A percentile compares a stretch with the other conserved stretches of the same genome.
These are phyloP conservation scores for Lepus townsendii DNA, from an alignment of 2,797 vertebrate species.

Conservation along the genomic window DNA sequence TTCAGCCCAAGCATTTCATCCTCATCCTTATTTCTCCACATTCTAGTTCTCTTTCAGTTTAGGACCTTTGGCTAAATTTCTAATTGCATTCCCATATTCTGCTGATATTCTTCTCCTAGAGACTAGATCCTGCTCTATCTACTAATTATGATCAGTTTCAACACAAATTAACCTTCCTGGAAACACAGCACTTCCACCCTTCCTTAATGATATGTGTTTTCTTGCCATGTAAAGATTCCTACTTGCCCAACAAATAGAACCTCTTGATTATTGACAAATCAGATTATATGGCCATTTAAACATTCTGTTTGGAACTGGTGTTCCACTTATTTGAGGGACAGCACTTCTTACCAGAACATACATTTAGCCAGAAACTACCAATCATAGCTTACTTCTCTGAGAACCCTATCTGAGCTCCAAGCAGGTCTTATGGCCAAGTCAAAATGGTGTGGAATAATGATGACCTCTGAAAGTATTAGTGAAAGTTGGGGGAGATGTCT, in stretches of 20 bases:
- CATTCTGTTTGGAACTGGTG: neutral
- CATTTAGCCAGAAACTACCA: neutral
- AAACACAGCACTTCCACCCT: neutral
- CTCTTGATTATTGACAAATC: conserved; percentile 24
- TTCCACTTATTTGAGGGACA: neutral
- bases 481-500: neutral
- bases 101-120: neutral
- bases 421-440: conserved; percentile 1
- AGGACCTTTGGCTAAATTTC: neutral
- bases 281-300: conserved; percentile 28
- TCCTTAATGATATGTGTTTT: neutral
- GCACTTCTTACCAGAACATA: neutral
- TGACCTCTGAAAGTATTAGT: conserved; percentile 31
- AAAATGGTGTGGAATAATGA: conserved; percentile 55
- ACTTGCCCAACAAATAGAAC: neutral
- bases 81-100: conserved; percentile 9
- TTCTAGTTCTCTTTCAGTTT: neutral
- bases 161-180: conserved; percentile 36
- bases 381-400: neutral
- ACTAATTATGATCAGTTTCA: neutral
- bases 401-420: neutral
- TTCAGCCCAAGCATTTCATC: neutral
- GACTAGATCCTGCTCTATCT: neutral
- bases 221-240: conserved; percentile 9
- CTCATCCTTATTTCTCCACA: neutral